Evolutionary conservation across 2,113 vertebrate species (phyloP), one percentile per base, ranked within the genome.

Genomic region (Oreochromis niloticus): DNA sequence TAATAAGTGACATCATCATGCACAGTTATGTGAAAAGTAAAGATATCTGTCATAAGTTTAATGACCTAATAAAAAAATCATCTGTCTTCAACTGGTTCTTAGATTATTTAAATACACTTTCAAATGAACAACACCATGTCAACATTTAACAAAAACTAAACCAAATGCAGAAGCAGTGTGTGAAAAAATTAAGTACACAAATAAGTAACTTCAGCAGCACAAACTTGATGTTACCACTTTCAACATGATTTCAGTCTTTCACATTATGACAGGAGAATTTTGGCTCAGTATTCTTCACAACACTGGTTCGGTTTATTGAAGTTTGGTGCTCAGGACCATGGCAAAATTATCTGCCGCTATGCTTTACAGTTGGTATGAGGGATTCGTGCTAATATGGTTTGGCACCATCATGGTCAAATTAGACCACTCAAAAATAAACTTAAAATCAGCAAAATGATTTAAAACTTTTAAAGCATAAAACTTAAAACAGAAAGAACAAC

Each of bases 271-370:
- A 59, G 4, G 27, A 27, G 7, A 17, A 59, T 17, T 59, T 32
- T 32, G 56, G 14, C 56, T n/a, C 48, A 50, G 6, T 50, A n/a
- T 14, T 57, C 55, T 27, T 57, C 24, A 57, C 55, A 57, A 57
- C 57, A 32, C 57, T 61, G 5, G 57, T 61, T 61, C 57, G 9
- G 14, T 61, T 61, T 59, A 0, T 59, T 59, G 2, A 61, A 17
- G 27, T 17, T 61, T 6, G 8, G 27, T 32, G 3, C 27, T 27
- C 57, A 61, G 1, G 0, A 61, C 14, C 5, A 59, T 59, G 2
- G 4, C 27, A 1, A 59, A 9, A 61, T 32, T 17, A 32, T 59
- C 12, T 24, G 30, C 56, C 0, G 27, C 0, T 24, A 0, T 56
- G 55, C 11, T 56, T 27, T 57, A 57, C 55, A 57, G 55, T 3